Percentiles rank a stretch among this genome's conserved stretches.
phyloP scores from a whole-genome alignment of 2,113 vertebrate species.

The Rana temporaria region DNA sequence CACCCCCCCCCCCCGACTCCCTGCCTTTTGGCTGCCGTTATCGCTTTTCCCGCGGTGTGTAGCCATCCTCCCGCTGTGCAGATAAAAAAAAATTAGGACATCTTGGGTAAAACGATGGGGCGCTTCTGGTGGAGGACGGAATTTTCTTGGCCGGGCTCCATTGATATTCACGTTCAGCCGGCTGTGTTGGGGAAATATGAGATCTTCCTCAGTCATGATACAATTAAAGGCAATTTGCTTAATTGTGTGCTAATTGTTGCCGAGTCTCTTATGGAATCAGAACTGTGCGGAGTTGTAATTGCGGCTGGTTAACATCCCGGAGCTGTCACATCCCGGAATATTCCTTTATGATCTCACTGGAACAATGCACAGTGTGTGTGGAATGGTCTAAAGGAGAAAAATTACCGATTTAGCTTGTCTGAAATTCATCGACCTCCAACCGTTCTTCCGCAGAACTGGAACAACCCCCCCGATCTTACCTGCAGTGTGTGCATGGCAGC shows the following conservation, averaged over 20 bases:
- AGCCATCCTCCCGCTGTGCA: constrained; percentile 71
- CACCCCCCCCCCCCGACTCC: constrained; percentile 50
- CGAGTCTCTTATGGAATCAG: constrained; percentile 71
- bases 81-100: constrained; percentile 36
- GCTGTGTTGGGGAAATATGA: constrained; percentile 71
- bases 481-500: neutral
- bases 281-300: constrained; percentile 65
- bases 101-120: too few relatives aligned
- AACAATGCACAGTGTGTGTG: constrained; percentile 1
- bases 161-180: constrained; percentile 65
- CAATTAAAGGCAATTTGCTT: constrained; percentile 76
- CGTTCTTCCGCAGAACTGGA: neutral
- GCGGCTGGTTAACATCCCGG: constrained; percentile 67
- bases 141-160: constrained; percentile 68
- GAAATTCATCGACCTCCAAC: neutral
- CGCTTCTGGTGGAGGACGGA: constrained; percentile 62
- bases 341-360: neutral
- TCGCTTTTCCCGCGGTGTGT: constrained; percentile 72
- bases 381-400: neutral
- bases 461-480: neutral
- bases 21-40: constrained; percentile 72
- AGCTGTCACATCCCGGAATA: constrained; percentile 61
- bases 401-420: neutral
- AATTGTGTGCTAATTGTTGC: constrained; percentile 72
- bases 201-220: constrained; percentile 72